phyloP scores from a whole-genome alignment of 2,888 invertebrate genomes.

The Siphonodentalium dalli region DNA sequence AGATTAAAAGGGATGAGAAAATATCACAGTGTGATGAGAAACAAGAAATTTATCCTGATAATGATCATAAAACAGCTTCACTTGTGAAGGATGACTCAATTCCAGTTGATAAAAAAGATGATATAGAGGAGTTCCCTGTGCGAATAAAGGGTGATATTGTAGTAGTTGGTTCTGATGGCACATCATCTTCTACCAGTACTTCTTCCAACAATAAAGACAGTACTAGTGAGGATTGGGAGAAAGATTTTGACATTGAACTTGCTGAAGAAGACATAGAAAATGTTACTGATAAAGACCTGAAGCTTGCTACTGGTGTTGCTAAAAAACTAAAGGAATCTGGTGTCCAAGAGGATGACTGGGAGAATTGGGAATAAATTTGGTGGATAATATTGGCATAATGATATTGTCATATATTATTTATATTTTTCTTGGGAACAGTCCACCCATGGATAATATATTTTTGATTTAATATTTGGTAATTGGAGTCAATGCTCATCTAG shows the following conservation, averaged over 20 bases:
- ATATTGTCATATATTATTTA: no score
- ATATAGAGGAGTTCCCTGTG: slow-evolving; percentile 37
- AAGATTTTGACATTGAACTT: slow-evolving; percentile 60
- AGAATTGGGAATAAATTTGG: no score
- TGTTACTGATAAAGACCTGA: slow-evolving; percentile 53
- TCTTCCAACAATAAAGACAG: no score
- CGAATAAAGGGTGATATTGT: slow-evolving; percentile 56
- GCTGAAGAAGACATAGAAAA: slow-evolving; percentile 53
- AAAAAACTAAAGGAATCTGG: slow-evolving; percentile 42
- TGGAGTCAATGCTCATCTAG: no score
- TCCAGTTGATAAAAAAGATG: background rate
- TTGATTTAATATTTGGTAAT: no score
- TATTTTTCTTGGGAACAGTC: no score
- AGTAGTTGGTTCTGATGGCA: slow-evolving; percentile 51
- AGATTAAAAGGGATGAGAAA: background rate
- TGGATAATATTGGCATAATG: no score
- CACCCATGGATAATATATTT: no score
- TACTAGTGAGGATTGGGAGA: slow-evolving; percentile 62
- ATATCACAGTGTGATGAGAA: background rate
- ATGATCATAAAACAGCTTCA: background rate
- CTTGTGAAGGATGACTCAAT: background rate
- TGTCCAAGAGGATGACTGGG: no score
- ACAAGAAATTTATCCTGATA: background rate
- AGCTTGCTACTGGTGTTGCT: slow-evolving; percentile 52
- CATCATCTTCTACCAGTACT: slow-evolving; percentile 43